Evolutionary conservation across 2,113 vertebrate species (phyloP).

Genomic region (Toxotes chatareus): DNA sequence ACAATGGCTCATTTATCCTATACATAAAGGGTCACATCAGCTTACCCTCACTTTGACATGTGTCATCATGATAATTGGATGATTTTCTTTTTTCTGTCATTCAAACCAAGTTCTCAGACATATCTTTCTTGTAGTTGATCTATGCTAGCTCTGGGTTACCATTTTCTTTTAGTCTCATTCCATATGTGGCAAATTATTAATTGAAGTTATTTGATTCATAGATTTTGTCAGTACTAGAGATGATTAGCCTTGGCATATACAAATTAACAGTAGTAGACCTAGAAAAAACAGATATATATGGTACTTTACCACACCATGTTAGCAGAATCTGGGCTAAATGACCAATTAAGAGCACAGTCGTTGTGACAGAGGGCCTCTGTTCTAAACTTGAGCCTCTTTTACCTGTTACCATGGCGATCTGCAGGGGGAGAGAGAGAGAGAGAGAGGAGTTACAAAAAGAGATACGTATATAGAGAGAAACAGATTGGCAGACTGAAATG

Average conservation of each 20-base stretch:
- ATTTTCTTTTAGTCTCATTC: not conserved
- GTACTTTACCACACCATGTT: not conserved
- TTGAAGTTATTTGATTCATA: not conserved
- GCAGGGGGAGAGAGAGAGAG: not conserved
- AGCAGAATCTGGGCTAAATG: not conserved
- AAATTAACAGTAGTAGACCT: not conserved
- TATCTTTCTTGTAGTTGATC: not conserved
- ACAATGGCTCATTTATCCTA: slow-evolving; percentile 17
- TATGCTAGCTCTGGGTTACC: not conserved
- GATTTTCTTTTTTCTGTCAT: not conserved
- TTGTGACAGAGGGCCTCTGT: not conserved
- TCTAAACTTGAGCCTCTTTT: slow-evolving; percentile 32
- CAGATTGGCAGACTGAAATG: slow-evolving; percentile 15
- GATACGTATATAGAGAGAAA: slow-evolving; percentile 27
- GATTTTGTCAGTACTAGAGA: not conserved
- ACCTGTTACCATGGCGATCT: slow-evolving; percentile 72
- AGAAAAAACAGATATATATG: not conserved
- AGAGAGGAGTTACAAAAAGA: slow-evolving; percentile 6
- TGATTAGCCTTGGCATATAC: not conserved
- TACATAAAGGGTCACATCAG: slow-evolving; percentile 9
- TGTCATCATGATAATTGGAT: not conserved
- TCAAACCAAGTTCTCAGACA: not conserved
- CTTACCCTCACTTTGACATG: not conserved
- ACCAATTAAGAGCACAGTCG: slow-evolving; percentile 10
- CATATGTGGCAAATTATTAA: not conserved